Base-by-base conservation (phyloP, 2,888 invertebrate species). In the Creontiades dilutus region DNA sequence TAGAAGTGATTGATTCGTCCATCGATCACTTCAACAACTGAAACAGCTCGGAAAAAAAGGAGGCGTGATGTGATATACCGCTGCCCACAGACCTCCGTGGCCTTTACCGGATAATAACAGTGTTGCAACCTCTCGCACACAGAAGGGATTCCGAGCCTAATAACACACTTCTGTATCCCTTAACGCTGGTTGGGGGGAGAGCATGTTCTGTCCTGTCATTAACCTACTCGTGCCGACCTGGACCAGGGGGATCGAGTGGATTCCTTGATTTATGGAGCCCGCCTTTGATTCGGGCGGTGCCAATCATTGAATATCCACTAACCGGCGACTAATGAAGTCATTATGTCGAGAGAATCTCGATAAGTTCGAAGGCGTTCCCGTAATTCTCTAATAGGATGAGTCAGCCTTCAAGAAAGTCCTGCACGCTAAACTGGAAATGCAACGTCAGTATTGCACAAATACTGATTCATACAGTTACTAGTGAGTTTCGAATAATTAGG, bases 91-190 rank as follows among this genome's bases (percentile, higher is more conserved):
- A 14, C 61, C 9, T n/a, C 19, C n/a, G 61, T 61, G 68, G 23
- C 68, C 68, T 68, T 68, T 68, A 68, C 68, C 13, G 68, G 68
- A 68, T 68, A 68, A 68, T 68, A 68, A 68, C 68, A 68, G 68
- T 12, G 68, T 68, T 68, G 68, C 68, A 68, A 68, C 68, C 57
- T 9, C 68, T 68, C 68, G 19, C n/a, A 68, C 68, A 68, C 11
- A 11, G 68, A 68, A 68, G 68, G 68, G 68, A 68, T 68, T 68
- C 68, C 68, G 23, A 68, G 68, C 19, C 68, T 68, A 68, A 68
- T 68, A 68, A 68, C 68, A 68, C 68, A 68, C 68, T 68, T 68
- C 27, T 68, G 68, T 23, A 68, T 68, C 68, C 68, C 68, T 68
- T 68, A 23, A 68, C 68, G n/a, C 68, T 68, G 68, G 23, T 68